Conservation (phyloP, 1,140 invertebrate genomes). For the Leptoteleia sp. region DNA sequence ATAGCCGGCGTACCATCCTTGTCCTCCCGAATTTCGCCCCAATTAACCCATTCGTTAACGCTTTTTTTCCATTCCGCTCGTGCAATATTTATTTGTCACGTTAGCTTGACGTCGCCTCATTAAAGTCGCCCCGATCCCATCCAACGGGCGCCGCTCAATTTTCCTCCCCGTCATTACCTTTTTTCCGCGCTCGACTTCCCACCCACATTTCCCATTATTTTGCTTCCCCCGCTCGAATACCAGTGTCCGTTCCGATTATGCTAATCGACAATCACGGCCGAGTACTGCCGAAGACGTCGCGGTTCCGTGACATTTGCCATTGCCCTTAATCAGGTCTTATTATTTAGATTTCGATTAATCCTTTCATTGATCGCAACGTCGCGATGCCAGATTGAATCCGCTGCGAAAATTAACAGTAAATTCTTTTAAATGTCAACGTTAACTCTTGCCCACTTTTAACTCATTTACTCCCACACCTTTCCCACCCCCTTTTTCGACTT, state of each 20-base stretch:
- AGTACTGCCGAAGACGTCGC: conserved; percentile 2
- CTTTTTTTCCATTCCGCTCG: conserved; percentile 6
- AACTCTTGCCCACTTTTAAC: too few relatives aligned
- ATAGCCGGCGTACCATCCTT: conserved; percentile 11
- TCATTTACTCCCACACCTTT: too few relatives aligned
- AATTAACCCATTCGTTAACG: conserved; percentile 33
- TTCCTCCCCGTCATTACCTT: conserved; percentile 12
- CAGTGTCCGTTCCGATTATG: conserved; percentile 48
- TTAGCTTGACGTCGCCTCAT: conserved; percentile 26
- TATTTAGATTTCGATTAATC: conserved; percentile 41
- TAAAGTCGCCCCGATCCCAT: conserved; percentile 34
- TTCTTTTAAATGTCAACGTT: too few relatives aligned
- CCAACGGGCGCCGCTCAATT: conserved; percentile 18
- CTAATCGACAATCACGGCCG: conserved; percentile 27
- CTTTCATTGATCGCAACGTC: background rate
- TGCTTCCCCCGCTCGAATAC: conserved; percentile 24
- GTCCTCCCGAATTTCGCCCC: conserved; percentile 25
- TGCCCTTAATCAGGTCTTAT: conserved; percentile 26
- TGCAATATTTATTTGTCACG: conserved; percentile 23
- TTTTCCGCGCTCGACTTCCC: conserved; percentile 15
- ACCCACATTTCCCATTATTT: conserved; percentile 48
- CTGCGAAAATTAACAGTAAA: too few relatives aligned
- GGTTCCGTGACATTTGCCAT: conserved; percentile 3
- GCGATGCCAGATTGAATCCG: background rate
- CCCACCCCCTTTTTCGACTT: too few relatives aligned